Evolutionary conservation across 1,140 invertebrate genomes (phyloP), one percentile per base, ranked within the genome.

Genomic region (Conopomorpha cramerella): DNA sequence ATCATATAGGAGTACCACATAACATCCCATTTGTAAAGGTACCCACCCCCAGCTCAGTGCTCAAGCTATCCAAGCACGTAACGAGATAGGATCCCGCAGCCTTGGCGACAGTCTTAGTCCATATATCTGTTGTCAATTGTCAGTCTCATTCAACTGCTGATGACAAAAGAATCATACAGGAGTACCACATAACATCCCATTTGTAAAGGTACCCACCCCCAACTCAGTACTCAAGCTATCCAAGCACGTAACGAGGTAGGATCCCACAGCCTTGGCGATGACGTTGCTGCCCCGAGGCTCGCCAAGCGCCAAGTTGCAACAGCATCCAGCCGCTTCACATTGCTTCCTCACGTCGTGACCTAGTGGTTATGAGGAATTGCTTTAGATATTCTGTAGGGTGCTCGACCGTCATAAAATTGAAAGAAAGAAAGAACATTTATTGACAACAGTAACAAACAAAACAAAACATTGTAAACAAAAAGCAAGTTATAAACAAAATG

Each of bases 281-380:
- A 45, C 39, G 0, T 36, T 27, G 36, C 67, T 63, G 2, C 58
- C 53, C 30, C 47, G 55, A 1, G 28, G 16, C 17, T 73, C 58
- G 2, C 67, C 77, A 0, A 78, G 44, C 1, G 71, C 53, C 11
- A 80, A 40, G 39, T 80, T 80, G 41, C 78, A 79, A 4, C 50
- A 50, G 40, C 74, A 78, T 1, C 63, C 72, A 6, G 63, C 61
- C 0, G 78, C 70, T 11, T 49, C 43, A 41, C 62, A 56, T 38
- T 78, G 74, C 15, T 56, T 59, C 3, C 44, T 52, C 1, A 58
- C 46, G 47, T 77, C 53, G 23, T 45, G 42, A 38, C 73, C 78
- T 80, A 45, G 11, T 61, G 60, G n/a, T 37, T 2, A 16, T 27
- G 29, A 30, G 2, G 28, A 31, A 38, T 8, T 29, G 14, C n/a